Base-by-base conservation (phyloP, 2,888 invertebrate species). In the Pherbina coryleti region DNA sequence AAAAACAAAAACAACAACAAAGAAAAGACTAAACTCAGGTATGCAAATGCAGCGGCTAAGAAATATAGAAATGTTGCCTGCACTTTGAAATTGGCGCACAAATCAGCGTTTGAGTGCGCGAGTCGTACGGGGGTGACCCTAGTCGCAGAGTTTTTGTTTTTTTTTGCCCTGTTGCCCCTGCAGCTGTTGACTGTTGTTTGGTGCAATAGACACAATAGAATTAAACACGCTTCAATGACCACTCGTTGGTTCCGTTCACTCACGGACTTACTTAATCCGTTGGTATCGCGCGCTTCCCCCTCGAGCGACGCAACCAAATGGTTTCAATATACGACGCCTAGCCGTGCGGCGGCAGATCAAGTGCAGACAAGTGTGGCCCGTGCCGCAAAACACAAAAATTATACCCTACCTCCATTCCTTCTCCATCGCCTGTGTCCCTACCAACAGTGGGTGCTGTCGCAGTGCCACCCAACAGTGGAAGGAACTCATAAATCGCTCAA, bases 201-300 rank as follows among this genome's bases (percentile, higher is more conserved):
- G 55, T 55, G 66, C 66, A 25, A 31, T n/a, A 37, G 60, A 72
- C 11, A 70, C 72, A 57, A 60, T 60, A 72, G 72, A 72, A 60
- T 72, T 57, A 57, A 72, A 72, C 60, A 72, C 60, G 72, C 72
- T 72, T 44, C 60, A 60, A 60, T 72, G 72, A 60, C 57, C 57
- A 44, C 57, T 25, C 37, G 60, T 72, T 60, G 60, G 53, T 53
- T 70, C 25, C 53, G 25, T 51, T 70, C 69, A 70, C 51, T 70
- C 69, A 70, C 67, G 31, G 60, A 60, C 11, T 60, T 14, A 60
- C 28, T 60, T 28, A 11, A 2, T 44, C 44, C 44, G 44, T 44
- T 44, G 14, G 44, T 44, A 44, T 44, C 14, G 44, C 44, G 44
- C 44, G 44, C 14, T 7, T 1, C 11, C 4, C 11, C 44, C 44